Evolutionary conservation across 2,797 vertebrate species (phyloP), one percentile per base, ranked within the genome.

Genomic region (Anableps anableps): DNA sequence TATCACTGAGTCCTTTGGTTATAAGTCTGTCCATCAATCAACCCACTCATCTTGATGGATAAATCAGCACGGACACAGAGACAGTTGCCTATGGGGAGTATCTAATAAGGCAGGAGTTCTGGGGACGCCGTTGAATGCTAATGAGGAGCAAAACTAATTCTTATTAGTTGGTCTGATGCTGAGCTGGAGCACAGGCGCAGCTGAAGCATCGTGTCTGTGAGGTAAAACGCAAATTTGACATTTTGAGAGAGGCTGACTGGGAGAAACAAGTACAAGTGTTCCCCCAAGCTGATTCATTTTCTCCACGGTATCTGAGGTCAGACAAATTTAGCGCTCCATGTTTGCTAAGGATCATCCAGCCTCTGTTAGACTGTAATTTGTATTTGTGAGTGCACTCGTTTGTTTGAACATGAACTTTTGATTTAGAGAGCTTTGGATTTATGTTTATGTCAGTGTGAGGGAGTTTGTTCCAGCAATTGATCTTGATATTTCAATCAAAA

Each of bases 191-290:
- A 85, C 78, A 72, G 38, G 83, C 79, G 31, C 76, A 74, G 83
- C 64, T 4, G 47, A 76, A 50, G 64, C 79, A 78, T 72, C 71
- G 38, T 84, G 79, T 82, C 90, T 84, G 75, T 21, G 55, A 90
- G 86, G 80, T 83, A 82, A 86, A 89, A 91, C 78, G 76, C 85
- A 84, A 85, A 88, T 90, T 83, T 94, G 91, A 93, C 92, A 94
- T 92, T 92, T 92, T 85, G 85, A 90, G 82, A 77, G 87, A 82
- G 76, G 82, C 85, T 89, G 87, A 91, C 80, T 81, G 76, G 83
- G 87, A 87, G 85, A 84, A 89, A 87, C 81, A 89, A 92, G 90
- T 80, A 88, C 91, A 86, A 90, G 85, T 48, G 81, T 81, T 87
- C 90, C 93, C 93, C 79, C 47, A 11, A 91, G 93, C 90, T 17